Evolutionary conservation across 1,140 invertebrate species (phyloP), one percentile per base, ranked within the genome.

Genomic region (Penaeus indicus): DNA sequence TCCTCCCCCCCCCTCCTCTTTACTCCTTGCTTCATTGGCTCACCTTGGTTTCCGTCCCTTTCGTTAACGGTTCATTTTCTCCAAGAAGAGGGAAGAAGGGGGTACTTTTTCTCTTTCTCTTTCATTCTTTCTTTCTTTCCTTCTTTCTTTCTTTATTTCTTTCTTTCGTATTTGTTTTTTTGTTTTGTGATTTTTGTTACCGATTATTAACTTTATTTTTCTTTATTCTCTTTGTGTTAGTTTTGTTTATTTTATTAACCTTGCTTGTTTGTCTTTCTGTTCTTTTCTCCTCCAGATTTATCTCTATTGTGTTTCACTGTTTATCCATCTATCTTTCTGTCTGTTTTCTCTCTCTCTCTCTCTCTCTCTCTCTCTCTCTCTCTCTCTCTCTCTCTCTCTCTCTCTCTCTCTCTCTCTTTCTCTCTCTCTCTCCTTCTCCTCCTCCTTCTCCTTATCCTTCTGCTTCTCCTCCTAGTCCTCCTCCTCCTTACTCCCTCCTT

Each of bases 371-470:
- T 47, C 42, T 47, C 42, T 47, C 42, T 47, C 82, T 69, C 42
- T 69, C 67, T 54, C 67, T 27, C 25, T 75, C n/a, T 75, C 69
- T 75, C 69, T 72, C 83, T 85, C 64, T 75, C 69, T 75, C 64
- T 85, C 83, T 85, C 64, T 85, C 83, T 85, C 83, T 85, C 64
- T 85, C 83, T 85, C 83, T 85, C 83, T 85, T 64, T 75, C 83
- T 85, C 83, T 85, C 83, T 75, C 67, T 75, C 67, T 85, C 67
- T 83, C 81, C 64, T 61, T 64, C 61, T 64, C 81, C 64, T 61
- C 27, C 61, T 64, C 81, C 64, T 61, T 64, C 61, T 83, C 81
- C 27, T 61, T 64, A 25, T 62, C 82, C 18, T n/a, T 60, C n/a
- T 54, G 60, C 64, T 61, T 83, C 21, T 25, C 11, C 13, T n/a